phyloP scores from a whole-genome alignment of 2,888 invertebrate species.

The Pristionchus maxplancki region DNA sequence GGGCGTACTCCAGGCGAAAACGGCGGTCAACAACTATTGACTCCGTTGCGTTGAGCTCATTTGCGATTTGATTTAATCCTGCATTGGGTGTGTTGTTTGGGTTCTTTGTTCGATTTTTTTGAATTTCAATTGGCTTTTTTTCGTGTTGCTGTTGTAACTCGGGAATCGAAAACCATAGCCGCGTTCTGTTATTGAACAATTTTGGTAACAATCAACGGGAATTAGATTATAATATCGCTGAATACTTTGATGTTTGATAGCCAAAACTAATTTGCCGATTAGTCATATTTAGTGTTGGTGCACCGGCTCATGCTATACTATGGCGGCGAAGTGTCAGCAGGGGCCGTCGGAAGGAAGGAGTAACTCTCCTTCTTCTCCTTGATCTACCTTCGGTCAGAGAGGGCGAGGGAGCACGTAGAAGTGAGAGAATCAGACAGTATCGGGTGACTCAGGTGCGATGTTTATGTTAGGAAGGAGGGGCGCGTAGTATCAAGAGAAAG shows the following conservation, averaged over 20 bases:
- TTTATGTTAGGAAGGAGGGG: constrained; percentile 9
- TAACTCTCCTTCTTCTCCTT: no score
- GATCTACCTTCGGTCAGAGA: no score
- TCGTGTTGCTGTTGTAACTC: background rate
- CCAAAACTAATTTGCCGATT: background rate
- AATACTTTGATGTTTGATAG: background rate
- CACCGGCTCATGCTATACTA: background rate
- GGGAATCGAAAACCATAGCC: background rate
- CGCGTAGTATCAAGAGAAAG: background rate
- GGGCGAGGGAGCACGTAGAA: background rate
- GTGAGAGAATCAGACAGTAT: background rate
- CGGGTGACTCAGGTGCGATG: constrained; percentile 40
- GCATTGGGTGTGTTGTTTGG: background rate
- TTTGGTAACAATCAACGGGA: no score
- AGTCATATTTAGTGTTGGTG: background rate
- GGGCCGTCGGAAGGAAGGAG: background rate
- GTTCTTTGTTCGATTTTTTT: background rate
- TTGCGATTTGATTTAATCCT: background rate
- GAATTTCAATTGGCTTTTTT: background rate
- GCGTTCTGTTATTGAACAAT: no score
- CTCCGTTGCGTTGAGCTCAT: background rate
- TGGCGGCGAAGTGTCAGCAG: background rate
- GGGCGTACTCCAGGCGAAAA: background rate
- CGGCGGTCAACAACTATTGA: background rate
- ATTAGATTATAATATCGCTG: no score